These are phyloP conservation scores for Acrobasis suavella DNA, from an alignment of 2,888 invertebrate genomes.

Conservation along the genomic window DNA sequence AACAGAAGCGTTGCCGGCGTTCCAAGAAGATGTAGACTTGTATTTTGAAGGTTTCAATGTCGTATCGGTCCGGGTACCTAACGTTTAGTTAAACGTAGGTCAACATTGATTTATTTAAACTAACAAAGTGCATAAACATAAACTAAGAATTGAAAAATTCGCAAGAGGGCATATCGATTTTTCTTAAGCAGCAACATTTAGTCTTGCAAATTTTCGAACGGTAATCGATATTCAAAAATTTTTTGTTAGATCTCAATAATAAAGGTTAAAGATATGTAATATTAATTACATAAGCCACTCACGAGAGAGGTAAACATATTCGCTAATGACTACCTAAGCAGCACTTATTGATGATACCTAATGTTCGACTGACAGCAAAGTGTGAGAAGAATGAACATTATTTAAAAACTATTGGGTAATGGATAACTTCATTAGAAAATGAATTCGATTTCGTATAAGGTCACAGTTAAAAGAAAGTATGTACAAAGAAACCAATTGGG, in stretches of 20 bases:
- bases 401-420: too few relatives aligned
- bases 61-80: too few relatives aligned
- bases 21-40: too few relatives aligned
- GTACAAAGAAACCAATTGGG: too few relatives aligned
- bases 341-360: neutral
- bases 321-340: conserved; percentile 13
- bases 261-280: neutral
- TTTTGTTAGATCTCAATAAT: conserved; percentile 6
- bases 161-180: neutral
- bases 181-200: neutral
- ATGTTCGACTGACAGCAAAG: too few relatives aligned
- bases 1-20: too few relatives aligned
- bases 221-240: conserved; percentile 5
- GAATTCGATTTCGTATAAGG: too few relatives aligned
- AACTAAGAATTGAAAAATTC: neutral
- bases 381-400: too few relatives aligned
- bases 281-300: neutral
- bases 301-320: neutral
- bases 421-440: too few relatives aligned
- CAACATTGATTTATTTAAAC: neutral
- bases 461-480: too few relatives aligned
- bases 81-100: too few relatives aligned
- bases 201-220: neutral
- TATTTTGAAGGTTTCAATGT: too few relatives aligned
- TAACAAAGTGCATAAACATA: neutral